Evolutionary conservation across 2,797 vertebrate genomes (phyloP).

Genomic region (Rhincodon typus): DNA sequence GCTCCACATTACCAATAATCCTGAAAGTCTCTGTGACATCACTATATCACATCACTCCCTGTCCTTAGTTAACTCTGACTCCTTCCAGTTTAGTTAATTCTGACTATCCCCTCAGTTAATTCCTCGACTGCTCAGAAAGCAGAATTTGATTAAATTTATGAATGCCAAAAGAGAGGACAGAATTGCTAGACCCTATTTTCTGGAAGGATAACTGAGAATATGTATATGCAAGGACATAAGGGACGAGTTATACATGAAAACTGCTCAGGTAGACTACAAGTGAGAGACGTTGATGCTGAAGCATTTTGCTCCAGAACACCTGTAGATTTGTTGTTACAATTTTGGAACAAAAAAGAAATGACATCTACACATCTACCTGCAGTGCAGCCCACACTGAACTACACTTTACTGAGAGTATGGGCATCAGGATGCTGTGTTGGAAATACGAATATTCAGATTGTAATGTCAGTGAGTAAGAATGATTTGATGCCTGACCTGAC

Average conservation of each 20-base stretch:
- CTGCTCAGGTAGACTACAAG: no score
- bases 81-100: not conserved
- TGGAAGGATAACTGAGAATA: no score
- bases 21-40: not conserved
- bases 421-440: no score
- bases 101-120: not conserved
- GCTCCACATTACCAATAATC: not conserved
- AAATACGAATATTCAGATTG: not conserved
- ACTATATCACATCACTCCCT: no score
- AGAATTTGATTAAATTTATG: not conserved
- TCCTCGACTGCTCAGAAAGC: not conserved
- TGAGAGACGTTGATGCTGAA: not conserved
- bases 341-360: no score
- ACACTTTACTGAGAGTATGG: no score
- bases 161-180: not conserved
- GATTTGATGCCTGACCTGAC: not conserved
- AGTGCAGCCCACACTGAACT: no score
- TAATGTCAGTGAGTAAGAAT: not conserved
- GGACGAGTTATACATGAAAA: no score
- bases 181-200: not conserved
- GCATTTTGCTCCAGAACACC: not conserved
- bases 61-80: not conserved
- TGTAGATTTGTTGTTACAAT: no score
- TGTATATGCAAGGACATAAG: no score
- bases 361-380: no score